Percentiles rank a stretch among this genome's conserved stretches.
phyloP scores from a whole-genome alignment of 1,140 invertebrate species.

The Sitodiplosis mosellana region DNA sequence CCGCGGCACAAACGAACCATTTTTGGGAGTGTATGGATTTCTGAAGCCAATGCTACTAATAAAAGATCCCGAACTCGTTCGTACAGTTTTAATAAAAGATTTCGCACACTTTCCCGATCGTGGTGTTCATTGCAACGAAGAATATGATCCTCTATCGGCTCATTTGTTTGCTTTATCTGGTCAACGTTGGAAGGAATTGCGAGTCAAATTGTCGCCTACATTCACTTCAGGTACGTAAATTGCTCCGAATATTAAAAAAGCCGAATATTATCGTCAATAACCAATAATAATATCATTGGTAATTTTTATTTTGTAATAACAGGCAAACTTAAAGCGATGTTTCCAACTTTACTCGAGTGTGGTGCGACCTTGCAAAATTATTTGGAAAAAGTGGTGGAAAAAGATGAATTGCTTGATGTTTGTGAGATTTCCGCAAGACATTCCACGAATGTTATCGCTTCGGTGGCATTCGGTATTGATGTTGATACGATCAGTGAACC shows the following conservation, averaged over 20 bases:
- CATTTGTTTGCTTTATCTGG: conserved; percentile 27
- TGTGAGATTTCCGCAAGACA: background rate
- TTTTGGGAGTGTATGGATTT: conserved; percentile 15
- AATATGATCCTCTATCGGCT: conserved; percentile 20
- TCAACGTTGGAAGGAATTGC: conserved; percentile 29
- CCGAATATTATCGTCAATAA: too few species aligned
- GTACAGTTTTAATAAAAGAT: conserved; percentile 26
- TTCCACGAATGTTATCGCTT: conserved; percentile 4
- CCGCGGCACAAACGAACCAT: conserved; percentile 1
- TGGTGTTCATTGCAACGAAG: conserved; percentile 13
- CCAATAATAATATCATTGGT: too few species aligned
- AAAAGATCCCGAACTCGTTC: conserved; percentile 23
- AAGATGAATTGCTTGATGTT: background rate
- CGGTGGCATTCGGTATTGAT: conserved; percentile 1
- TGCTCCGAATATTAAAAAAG: too few species aligned
- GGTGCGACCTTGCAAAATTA: conserved; percentile 15
- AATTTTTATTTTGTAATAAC: too few species aligned
- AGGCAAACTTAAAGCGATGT: conserved; percentile 35
- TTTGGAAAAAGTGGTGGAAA: background rate
- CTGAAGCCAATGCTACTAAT: conserved; percentile 13
- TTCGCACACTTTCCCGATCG: conserved; percentile 19
- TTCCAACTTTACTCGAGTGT: conserved; percentile 23
- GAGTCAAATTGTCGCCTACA: conserved; percentile 35
- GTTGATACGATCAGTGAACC: background rate
- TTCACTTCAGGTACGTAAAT: too few species aligned